Percentiles rank a stretch among this genome's conserved stretches.
phyloP scores from a whole-genome alignment of 1,140 invertebrate genomes.

The Eurytemora carolleeae region DNA sequence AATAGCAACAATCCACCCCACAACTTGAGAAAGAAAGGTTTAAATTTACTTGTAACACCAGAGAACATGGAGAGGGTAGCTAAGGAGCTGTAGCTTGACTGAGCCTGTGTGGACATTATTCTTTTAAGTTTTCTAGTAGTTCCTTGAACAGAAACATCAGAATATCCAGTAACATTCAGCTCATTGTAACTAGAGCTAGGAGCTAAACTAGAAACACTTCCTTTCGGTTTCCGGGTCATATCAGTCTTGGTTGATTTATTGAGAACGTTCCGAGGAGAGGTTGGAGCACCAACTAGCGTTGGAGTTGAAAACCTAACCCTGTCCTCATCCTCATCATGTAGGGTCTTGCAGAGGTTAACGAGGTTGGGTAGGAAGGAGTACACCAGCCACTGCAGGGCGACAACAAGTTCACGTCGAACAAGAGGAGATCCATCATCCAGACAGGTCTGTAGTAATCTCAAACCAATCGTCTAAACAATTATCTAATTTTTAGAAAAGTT shows the following conservation, averaged over 20 bases:
- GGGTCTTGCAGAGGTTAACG: neutral
- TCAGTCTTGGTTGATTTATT: too few species aligned
- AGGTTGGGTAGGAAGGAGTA: slow-evolving; percentile 3
- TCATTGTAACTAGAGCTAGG: neutral
- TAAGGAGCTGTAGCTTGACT: neutral
- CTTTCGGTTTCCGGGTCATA: neutral
- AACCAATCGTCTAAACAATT: slow-evolving; percentile 46
- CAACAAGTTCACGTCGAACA: slow-evolving; percentile 59
- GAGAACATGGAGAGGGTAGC: neutral
- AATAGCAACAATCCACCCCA: neutral
- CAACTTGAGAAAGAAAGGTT: neutral
- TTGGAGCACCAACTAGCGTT: neutral
- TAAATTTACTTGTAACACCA: neutral
- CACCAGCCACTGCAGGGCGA: slow-evolving; percentile 74
- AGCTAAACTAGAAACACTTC: neutral
- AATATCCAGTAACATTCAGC: neutral
- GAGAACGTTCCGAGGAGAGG: too few species aligned
- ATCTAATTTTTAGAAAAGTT: too few species aligned
- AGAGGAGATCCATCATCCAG: slow-evolving; percentile 62
- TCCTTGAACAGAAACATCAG: neutral
- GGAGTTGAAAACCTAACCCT: neutral
- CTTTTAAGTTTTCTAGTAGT: neutral
- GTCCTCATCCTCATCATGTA: neutral
- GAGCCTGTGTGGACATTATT: neutral
- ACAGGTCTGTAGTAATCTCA: slow-evolving; percentile 54